Percentiles rank a stretch among this genome's conserved stretches.
Evolutionary conservation across 2,888 invertebrate species (phyloP).

Genomic region (Acleris holmiana): DNA sequence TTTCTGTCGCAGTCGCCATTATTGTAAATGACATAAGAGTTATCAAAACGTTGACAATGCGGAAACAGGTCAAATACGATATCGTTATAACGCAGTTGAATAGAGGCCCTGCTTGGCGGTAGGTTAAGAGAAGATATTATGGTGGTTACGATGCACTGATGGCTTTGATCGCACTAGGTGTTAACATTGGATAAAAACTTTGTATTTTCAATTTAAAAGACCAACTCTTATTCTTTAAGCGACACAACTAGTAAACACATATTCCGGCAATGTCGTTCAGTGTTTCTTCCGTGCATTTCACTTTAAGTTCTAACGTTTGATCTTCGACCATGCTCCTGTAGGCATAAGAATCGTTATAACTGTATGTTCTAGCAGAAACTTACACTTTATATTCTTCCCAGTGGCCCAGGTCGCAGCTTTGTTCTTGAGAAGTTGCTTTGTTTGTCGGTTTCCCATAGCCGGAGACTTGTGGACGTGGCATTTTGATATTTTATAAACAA

Average conservation of each 20-base stretch:
- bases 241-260: conserved; percentile 49
- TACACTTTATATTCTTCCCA: conserved; percentile 56
- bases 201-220: conserved; percentile 10
- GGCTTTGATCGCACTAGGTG: too few species aligned
- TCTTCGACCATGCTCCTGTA: background rate
- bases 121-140: too few species aligned
- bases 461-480: conserved; percentile 52
- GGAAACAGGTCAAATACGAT: too few species aligned
- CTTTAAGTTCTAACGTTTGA: background rate
- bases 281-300: conserved; percentile 32
- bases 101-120: too few species aligned
- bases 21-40: too few species aligned
- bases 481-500: conserved; percentile 60
- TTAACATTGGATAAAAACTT: background rate
- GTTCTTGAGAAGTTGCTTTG: conserved; percentile 66
- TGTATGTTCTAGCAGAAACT: conserved; percentile 1
- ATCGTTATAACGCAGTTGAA: too few species aligned
- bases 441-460: conserved; percentile 58
- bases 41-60: too few species aligned
- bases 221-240: conserved; percentile 16
- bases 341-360: background rate
- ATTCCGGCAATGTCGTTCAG: conserved; percentile 52
- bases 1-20: too few species aligned
- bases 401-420: conserved; percentile 58
- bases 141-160: too few species aligned